A percentile compares a stretch with the other conserved stretches of the same genome.
Evolutionary conservation across 1,140 invertebrate genomes (phyloP).

Genomic region (Hyphantria cunea): DNA sequence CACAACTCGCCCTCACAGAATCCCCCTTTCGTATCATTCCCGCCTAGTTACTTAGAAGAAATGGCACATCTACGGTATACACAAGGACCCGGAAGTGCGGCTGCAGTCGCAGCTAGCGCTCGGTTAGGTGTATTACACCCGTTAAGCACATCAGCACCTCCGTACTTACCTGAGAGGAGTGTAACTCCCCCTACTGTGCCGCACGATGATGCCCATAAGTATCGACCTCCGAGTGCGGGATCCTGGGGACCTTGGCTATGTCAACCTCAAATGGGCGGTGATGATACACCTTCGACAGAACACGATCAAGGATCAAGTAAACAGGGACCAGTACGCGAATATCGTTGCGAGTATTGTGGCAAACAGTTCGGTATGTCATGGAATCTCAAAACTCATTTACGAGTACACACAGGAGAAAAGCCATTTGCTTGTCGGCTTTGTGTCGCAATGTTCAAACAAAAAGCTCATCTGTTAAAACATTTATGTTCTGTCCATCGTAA

Average conservation of each 20-base stretch:
- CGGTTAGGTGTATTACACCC: conserved; percentile 83
- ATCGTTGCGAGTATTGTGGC: conserved; percentile 92
- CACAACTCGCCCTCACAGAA: conserved; percentile 93
- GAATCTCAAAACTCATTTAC: conserved; percentile 93
- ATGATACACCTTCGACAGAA: conserved; percentile 81
- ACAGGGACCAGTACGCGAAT: conserved; percentile 88
- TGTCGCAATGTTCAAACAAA: conserved; percentile 94
- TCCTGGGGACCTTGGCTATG: conserved; percentile 88
- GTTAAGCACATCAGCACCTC: conserved; percentile 86
- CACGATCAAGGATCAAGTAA: conserved; percentile 81
- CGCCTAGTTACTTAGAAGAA: conserved; percentile 87
- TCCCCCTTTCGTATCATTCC: conserved; percentile 91
- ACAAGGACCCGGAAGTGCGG: conserved; percentile 72
- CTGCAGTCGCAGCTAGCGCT: conserved; percentile 61
- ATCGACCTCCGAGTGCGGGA: conserved; percentile 87
- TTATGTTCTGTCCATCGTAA: conserved; percentile 93
- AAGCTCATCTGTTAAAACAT: conserved; percentile 92
- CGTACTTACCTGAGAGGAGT: conserved; percentile 84
- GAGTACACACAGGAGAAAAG: conserved; percentile 93
- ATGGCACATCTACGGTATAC: conserved; percentile 77
- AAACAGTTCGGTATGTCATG: conserved; percentile 95
- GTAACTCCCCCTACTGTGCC: conserved; percentile 82
- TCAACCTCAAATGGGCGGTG: conserved; percentile 83
- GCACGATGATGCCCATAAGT: conserved; percentile 84
- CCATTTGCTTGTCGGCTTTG: conserved; percentile 93